Percentiles rank a stretch among this genome's conserved stretches.
These are phyloP conservation scores for Therioaphis trifolii DNA, from an alignment of 2,888 invertebrate genomes.

Conservation along the genomic window DNA sequence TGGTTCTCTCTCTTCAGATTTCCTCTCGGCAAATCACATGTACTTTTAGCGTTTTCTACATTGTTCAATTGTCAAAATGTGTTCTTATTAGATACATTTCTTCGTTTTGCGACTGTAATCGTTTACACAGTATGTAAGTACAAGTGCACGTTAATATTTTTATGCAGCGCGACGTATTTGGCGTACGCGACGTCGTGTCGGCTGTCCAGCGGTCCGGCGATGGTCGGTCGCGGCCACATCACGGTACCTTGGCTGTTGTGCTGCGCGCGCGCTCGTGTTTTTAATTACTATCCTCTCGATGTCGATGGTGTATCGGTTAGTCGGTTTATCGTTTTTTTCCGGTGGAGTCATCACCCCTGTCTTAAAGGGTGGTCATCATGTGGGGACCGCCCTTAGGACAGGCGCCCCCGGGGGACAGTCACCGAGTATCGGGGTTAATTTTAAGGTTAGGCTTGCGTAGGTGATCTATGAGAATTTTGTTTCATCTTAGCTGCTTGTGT, in stretches of 20 bases:
- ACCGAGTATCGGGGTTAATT: background rate
- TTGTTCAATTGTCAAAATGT: constrained; percentile 56
- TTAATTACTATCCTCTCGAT: too few species aligned
- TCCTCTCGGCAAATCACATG: constrained; percentile 62
- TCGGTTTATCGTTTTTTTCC: background rate
- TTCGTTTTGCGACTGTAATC: constrained; percentile 52
- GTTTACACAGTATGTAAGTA: constrained; percentile 53
- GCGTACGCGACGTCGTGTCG: background rate
- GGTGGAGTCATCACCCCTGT: background rate
- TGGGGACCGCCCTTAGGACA: background rate
- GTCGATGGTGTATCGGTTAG: too few species aligned
- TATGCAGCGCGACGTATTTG: background rate
- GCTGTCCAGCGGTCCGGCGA: constrained; percentile 23
- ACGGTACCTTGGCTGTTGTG: constrained; percentile 39
- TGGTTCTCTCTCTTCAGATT: constrained; percentile 58
- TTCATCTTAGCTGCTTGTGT: background rate
- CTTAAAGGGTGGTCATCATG: background rate
- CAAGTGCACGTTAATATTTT: constrained; percentile 58
- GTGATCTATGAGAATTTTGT: background rate
- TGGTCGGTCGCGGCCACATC: constrained; percentile 30
- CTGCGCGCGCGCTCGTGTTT: background rate
- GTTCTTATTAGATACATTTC: constrained; percentile 52
- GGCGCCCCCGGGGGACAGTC: background rate
- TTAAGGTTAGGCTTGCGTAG: constrained; percentile 14
- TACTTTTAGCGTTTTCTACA: constrained; percentile 56